Evolutionary conservation across 2,888 invertebrate species (phyloP), one percentile per base, ranked within the genome.

Genomic region (Adelphocoris suturalis): DNA sequence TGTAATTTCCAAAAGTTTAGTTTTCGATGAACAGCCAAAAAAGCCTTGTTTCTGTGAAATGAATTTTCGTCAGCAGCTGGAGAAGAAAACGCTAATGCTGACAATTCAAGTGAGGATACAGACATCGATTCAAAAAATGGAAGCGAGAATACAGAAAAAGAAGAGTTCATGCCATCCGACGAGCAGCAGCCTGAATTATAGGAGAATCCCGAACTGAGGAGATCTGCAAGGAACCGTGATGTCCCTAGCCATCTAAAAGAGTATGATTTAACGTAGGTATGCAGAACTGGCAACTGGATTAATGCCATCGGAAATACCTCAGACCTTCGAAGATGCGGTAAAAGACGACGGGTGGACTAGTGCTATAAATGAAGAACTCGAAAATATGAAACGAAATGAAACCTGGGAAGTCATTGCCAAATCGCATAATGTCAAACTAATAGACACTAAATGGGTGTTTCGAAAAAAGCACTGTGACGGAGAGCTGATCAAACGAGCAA

Each of bases 371-470:
- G 78, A 57, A 13, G 90, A 91, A 87, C 61, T 90, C 1, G 7
- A 46, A 0, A 57, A 76, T 37, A 47, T 91, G 47, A 76, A 75
- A 16, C 57, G 19, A 14, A 85, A 91, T 23, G 37, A 90, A 0
- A 88, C 90, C 4, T 91, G 90, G 91, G 90, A 90, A 90, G 7
- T 84, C 23, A 89, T 91, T 47, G 23, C 78, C 11, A n/a, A 9
- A 47, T 76, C 82, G 28, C 23, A n/a, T 16, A 11, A 76, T 57
- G 57, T 28, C 13, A 75, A 88, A 19, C 7, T 89, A 37, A 85
- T 91, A 46, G 90, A 90, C 14, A 76, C 91, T 16, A 89, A 46
- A 76, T 91, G 89, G 90, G 90, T 89, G 7, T 91, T 76, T 48
- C 16, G 76, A 14, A n/a, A 84, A 46, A 88, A 86, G 57, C 14